Evolutionary conservation across 2,888 invertebrate species (phyloP).

Genomic region (Macrophya annulata): DNA sequence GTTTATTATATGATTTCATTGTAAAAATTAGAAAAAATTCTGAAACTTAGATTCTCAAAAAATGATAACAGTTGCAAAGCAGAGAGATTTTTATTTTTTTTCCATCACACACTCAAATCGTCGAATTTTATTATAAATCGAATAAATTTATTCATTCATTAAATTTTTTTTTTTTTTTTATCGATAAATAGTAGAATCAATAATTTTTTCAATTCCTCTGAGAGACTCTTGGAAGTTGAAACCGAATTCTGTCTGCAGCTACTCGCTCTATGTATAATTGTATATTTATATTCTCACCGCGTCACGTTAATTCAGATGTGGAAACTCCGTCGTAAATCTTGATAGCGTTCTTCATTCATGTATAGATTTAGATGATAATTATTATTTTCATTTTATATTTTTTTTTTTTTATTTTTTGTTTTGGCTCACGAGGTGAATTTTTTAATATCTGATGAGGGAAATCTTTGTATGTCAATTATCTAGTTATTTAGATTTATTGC

Average conservation of each 20-base stretch:
- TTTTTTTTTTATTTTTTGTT: neutral
- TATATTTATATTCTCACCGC: conserved; percentile 39
- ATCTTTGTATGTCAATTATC: neutral
- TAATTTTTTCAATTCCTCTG: neutral
- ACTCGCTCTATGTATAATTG: conserved; percentile 27
- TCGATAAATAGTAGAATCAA: neutral
- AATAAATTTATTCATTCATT: neutral
- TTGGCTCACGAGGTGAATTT: neutral
- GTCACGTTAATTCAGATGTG: conserved; percentile 27
- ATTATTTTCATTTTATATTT: neutral
- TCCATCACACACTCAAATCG: neutral
- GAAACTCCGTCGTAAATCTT: conserved; percentile 48
- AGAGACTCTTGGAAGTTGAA: conserved; percentile 34
- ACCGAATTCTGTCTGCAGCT: conserved; percentile 16
- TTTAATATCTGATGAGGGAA: neutral
- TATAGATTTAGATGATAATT: conserved; percentile 34
- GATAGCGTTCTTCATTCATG: conserved; percentile 24
- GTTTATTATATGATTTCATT: neutral
- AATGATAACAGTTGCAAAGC: neutral
- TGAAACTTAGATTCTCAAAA: neutral
- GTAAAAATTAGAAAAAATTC: neutral
- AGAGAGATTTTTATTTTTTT: neutral
- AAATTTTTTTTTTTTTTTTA: neutral
- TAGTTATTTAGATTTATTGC: neutral
- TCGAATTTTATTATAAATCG: neutral